A percentile compares a stretch with the other conserved stretches of the same genome.
Evolutionary conservation across 1,140 invertebrate species (phyloP).

Genomic region (Rhopalosiphum maidis): DNA sequence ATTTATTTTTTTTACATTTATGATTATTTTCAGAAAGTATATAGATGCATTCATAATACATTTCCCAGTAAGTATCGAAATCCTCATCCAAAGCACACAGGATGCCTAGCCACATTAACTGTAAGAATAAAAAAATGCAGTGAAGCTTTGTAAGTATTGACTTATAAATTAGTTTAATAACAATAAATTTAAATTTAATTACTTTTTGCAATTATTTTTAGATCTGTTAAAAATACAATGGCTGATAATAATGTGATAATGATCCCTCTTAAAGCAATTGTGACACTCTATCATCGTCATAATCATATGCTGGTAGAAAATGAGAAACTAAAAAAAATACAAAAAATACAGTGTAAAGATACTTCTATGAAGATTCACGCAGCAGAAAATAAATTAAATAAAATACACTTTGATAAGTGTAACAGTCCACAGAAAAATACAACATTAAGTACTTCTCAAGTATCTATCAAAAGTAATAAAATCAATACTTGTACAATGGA

Average conservation of each 20-base stretch:
- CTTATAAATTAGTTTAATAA: background rate
- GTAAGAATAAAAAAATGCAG: slow-evolving; percentile 12
- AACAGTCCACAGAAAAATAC: background rate
- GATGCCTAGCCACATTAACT: background rate
- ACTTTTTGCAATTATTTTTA: background rate
- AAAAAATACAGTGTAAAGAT: background rate
- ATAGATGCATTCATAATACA: slow-evolving; percentile 31
- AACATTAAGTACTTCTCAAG: background rate
- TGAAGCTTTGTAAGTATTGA: slow-evolving; percentile 26
- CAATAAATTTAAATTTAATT: background rate
- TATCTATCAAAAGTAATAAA: background rate
- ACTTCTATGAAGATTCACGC: background rate
- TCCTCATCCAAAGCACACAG: background rate
- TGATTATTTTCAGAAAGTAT: slow-evolving; percentile 27
- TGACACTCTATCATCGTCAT: slow-evolving; percentile 21
- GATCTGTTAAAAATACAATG: slow-evolving; percentile 7
- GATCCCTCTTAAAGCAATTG: slow-evolving; percentile 14
- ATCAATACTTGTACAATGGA: no score
- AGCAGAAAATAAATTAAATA: background rate
- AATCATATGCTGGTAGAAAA: background rate
- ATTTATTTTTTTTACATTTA: background rate
- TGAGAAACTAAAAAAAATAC: background rate
- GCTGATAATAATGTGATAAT: background rate
- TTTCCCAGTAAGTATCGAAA: background rate
- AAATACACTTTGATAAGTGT: background rate